A percentile compares a stretch with the other conserved stretches of the same genome.
phyloP scores from a whole-genome alignment of 2,113 vertebrate species.

The Psilopsiagon aurifrons region DNA sequence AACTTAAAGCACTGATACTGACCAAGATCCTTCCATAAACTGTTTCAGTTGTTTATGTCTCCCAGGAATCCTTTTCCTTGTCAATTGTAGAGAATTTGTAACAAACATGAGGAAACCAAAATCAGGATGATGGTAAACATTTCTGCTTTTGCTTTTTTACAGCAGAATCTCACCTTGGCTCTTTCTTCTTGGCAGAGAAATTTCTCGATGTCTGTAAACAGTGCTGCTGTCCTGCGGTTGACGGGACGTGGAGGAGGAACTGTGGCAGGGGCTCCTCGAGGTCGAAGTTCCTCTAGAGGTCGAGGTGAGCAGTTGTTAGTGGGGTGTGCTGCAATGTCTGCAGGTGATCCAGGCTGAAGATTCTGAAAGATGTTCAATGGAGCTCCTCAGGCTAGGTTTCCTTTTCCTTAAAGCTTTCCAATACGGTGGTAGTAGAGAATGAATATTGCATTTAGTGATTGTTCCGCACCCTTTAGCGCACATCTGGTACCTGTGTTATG shows the following conservation, averaged over 20 bases:
- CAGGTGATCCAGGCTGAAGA: not conserved
- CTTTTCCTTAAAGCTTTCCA: not conserved
- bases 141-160: not conserved
- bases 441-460: not conserved
- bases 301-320: slow-evolving; percentile 83
- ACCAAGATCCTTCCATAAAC: not conserved
- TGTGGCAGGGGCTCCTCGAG: slow-evolving; percentile 91
- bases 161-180: not conserved
- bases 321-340: not conserved
- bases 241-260: slow-evolving; percentile 89
- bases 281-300: slow-evolving; percentile 97
- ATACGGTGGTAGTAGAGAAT: not conserved
- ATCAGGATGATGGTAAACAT: too few species aligned
- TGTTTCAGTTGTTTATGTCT: not conserved
- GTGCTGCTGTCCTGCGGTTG: slow-evolving; percentile 92
- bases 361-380: not conserved
- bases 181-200: slow-evolving; percentile 87
- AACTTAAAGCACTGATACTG: not conserved
- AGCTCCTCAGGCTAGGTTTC: not conserved
- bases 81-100: not conserved
- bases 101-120: not conserved
- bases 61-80: not conserved
- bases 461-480: not conserved
- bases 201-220: slow-evolving; percentile 99
- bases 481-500: fast-evolving